Evolutionary conservation across 2,888 invertebrate species (phyloP), one percentile per base, ranked within the genome.

Genomic region (Dryadula phaetusa): DNA sequence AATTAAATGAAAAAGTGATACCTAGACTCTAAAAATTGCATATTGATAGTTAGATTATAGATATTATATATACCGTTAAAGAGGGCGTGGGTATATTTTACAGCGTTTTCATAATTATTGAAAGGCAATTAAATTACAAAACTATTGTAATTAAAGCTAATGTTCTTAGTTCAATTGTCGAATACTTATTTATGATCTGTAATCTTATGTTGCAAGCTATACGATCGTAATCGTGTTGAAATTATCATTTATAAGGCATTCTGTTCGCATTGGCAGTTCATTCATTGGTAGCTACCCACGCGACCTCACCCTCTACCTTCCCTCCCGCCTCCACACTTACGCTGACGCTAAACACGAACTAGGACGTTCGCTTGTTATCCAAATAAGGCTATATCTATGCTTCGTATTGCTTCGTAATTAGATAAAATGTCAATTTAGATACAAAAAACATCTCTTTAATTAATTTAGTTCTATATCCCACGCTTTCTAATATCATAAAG

Each of bases 281-380:
- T 86, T 86, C 83, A 85, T 73, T 72, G 61, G 58, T 68, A 40
- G 46, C 69, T 34, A 63, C 75, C 78, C 75, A 77, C 75, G 76
- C 69, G 62, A 32, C 64, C 70, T 73, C 76, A 68, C 65, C 69
- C 66, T 49, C 72, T 63, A 68, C 74, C 69, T 67, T 66, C 74
- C 73, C 67, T 46, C 62, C 22, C 34, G 61, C 52, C 69, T 44
- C 32, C 49, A 53, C 52, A 47, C 42, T 64, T 20, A 61, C 62
- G 58, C 53, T 44, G 46, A 66, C 32, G 58, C 42, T 66, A 63
- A 54, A 49, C 52, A 62, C 37, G 47, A 53, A 54, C 61, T 66
- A 56, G 54, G 61, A 54, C 52, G 25, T 18, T 52, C 28, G 47
- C 28, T 37, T 58, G 28, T 12, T 58, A 40, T 18, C 18, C 44